Evolutionary conservation across 2,888 invertebrate genomes (phyloP).

Genomic region (Clistopyga incitator): DNA sequence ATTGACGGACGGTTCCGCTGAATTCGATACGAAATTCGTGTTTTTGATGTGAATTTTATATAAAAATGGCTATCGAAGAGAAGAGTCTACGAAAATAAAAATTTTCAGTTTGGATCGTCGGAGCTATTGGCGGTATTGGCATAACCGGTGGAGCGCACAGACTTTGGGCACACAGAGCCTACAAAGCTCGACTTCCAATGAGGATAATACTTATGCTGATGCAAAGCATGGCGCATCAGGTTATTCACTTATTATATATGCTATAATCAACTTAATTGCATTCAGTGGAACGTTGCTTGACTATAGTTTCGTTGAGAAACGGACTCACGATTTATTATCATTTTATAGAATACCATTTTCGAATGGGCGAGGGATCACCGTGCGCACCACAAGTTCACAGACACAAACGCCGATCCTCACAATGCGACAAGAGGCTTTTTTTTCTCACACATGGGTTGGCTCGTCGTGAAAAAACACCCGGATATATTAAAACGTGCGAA

Average conservation of each 20-base stretch:
- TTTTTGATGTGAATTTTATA: no score
- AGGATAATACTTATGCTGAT: slow-evolving; percentile 91
- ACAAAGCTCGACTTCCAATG: slow-evolving; percentile 95
- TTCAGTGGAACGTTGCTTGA: not conserved
- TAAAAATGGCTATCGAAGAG: no score
- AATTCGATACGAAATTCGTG: no score
- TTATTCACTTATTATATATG: slow-evolving; percentile 72
- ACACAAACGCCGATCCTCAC: slow-evolving; percentile 96
- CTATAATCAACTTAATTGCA: not conserved
- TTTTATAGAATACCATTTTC: slow-evolving; percentile 91
- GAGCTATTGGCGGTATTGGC: slow-evolving; percentile 88
- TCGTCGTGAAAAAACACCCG: slow-evolving; percentile 94
- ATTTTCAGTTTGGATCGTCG: slow-evolving; percentile 80
- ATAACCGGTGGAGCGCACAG: slow-evolving; percentile 98
- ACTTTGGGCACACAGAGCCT: slow-evolving; percentile 96
- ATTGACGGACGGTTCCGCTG: no score
- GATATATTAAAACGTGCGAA: slow-evolving; percentile 94
- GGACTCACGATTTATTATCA: not conserved
- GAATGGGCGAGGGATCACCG: slow-evolving; percentile 94
- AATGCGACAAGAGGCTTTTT: slow-evolving; percentile 96
- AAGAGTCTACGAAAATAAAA: no score
- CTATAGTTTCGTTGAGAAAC: not conserved
- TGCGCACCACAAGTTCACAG: slow-evolving; percentile 96
- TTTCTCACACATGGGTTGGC: slow-evolving; percentile 98
- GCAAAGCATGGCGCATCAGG: slow-evolving; percentile 94